Conservation (phyloP, 2,888 invertebrate genomes). For the Dynastes tityus region DNA sequence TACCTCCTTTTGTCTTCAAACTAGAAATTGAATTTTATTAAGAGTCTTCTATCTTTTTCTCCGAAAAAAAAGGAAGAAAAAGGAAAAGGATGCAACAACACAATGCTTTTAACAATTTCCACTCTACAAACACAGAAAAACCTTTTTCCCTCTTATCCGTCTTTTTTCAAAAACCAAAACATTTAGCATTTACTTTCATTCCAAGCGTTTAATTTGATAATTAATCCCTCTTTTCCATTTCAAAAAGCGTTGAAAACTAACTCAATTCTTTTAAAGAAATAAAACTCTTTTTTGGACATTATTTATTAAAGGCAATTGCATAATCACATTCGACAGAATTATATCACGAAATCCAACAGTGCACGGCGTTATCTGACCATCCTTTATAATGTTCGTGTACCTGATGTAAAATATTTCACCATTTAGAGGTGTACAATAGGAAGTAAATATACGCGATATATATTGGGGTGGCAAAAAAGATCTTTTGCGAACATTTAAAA, state of each 20-base stretch:
- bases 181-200: too few species aligned
- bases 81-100: not conserved
- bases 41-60: not conserved
- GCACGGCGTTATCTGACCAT: constrained; percentile 8
- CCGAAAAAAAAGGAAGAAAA: not conserved
- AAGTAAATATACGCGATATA: constrained; percentile 12
- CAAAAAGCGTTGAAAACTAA: constrained; percentile 4
- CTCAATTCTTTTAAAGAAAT: constrained; percentile 18
- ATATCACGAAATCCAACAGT: constrained; percentile 4
- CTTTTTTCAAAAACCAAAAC: too few species aligned
- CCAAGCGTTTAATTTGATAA: too few species aligned
- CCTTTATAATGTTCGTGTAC: constrained; percentile 10
- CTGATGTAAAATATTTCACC: constrained; percentile 17
- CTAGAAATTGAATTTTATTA: constrained; percentile 18
- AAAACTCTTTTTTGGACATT: constrained; percentile 27
- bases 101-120: constrained; percentile 11
- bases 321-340: constrained; percentile 27
- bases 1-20: not conserved
- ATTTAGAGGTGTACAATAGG: not conserved
- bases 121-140: too few species aligned
- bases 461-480: not conserved
- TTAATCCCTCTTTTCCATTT: not conserved
- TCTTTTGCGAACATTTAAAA: constrained; percentile 11
- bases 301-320: constrained; percentile 34
- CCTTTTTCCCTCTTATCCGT: too few species aligned